These are phyloP conservation scores for Augochlorella aurata DNA, from an alignment of 2,888 invertebrate species.

Conservation along the genomic window DNA sequence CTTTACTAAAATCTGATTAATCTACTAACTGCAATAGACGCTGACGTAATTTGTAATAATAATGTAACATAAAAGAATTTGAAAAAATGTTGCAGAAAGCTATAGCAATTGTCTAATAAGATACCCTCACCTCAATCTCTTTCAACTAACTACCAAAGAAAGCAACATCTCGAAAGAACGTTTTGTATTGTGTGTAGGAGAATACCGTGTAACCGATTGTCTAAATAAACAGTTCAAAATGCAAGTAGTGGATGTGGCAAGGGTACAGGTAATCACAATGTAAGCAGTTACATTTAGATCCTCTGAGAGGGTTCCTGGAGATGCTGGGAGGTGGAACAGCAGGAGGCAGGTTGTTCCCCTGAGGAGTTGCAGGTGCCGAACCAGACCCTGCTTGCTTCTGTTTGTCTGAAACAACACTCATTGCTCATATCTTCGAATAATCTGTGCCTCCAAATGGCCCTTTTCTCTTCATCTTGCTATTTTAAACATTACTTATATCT, in stretches of 20 bases:
- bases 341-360: slow-evolving; percentile 84
- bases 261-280: slow-evolving; percentile 75
- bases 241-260: slow-evolving; percentile 57
- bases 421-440: slow-evolving; percentile 72
- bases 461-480: slow-evolving; percentile 59
- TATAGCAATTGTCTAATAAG: slow-evolving; percentile 21
- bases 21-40: background rate
- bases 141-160: slow-evolving; percentile 34
- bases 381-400: slow-evolving; percentile 85
- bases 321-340: slow-evolving; percentile 84
- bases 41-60: background rate
- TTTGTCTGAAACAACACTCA: slow-evolving; percentile 84
- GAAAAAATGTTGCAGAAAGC: slow-evolving; percentile 30
- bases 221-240: slow-evolving; percentile 49
- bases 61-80: slow-evolving; percentile 17
- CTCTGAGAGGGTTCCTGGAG: slow-evolving; percentile 90
- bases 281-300: slow-evolving; percentile 90
- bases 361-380: slow-evolving; percentile 89
- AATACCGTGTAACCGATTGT: slow-evolving; percentile 43
- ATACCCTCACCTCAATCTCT: slow-evolving; percentile 48
- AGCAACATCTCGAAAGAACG: slow-evolving; percentile 31
- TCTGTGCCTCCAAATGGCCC: slow-evolving; percentile 51
- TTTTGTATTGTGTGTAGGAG: slow-evolving; percentile 25
- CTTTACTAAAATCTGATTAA: background rate
- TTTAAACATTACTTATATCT: slow-evolving; percentile 49